These are phyloP conservation scores for Ferrisia virgata DNA, from an alignment of 2,888 invertebrate genomes.

Conservation along the genomic window DNA sequence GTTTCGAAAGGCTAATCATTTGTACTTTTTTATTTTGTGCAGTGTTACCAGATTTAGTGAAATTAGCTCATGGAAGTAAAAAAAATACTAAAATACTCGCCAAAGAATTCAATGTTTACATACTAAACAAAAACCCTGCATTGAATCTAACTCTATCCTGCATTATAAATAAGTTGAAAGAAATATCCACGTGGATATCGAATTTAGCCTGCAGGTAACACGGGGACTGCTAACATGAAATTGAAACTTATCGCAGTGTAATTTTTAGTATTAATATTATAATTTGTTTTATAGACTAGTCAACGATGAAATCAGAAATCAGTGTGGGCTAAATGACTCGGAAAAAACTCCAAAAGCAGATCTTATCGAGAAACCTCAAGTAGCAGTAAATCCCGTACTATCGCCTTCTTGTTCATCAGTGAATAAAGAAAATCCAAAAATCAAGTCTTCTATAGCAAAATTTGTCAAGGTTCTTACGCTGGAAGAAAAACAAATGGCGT, in stretches of 20 bases:
- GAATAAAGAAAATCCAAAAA: background rate
- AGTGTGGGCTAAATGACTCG: background rate
- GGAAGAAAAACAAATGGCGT: slow-evolving; percentile 11
- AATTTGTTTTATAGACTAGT: background rate
- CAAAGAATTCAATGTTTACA: slow-evolving; percentile 53
- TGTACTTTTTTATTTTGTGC: slow-evolving; percentile 32
- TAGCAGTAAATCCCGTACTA: background rate
- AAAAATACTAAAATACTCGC: slow-evolving; percentile 53
- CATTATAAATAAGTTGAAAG: background rate
- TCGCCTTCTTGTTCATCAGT: background rate
- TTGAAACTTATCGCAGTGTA: background rate
- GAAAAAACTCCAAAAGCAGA: background rate
- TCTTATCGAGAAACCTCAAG: background rate
- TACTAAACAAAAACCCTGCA: slow-evolving; percentile 7
- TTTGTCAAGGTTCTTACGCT: slow-evolving; percentile 8
- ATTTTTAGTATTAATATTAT: background rate
- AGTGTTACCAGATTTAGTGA: slow-evolving; percentile 55
- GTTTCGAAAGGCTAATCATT: background rate
- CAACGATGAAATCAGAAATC: background rate
- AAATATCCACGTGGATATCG: slow-evolving; percentile 1
- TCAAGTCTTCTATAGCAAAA: slow-evolving; percentile 13
- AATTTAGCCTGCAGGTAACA: slow-evolving; percentile 13
- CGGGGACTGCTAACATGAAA: background rate
- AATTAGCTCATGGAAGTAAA: slow-evolving; percentile 55
- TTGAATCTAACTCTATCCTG: background rate